Evolutionary conservation across 2,797 vertebrate genomes (phyloP).

Genomic region (Antrozous pallidus): DNA sequence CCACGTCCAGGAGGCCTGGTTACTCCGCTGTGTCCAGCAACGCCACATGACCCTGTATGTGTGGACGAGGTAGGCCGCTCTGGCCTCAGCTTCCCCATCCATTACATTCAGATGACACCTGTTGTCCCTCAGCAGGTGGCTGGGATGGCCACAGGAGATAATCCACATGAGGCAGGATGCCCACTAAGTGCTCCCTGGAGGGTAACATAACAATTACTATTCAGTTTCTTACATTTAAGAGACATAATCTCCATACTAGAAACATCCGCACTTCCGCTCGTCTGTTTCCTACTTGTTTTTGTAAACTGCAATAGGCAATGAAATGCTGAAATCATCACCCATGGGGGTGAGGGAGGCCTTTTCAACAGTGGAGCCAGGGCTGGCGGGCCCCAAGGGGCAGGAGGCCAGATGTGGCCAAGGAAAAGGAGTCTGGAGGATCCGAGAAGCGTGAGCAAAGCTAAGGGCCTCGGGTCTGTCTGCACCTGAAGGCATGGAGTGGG

Average conservation of each 20-base stretch:
- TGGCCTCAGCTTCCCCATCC: neutral
- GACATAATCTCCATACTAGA: neutral
- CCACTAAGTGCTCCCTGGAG: neutral
- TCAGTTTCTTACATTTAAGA: neutral
- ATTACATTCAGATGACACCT: neutral
- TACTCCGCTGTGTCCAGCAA: no score
- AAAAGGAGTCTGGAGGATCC: rapidly evolving
- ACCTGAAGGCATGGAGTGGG: neutral
- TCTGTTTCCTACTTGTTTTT: neutral
- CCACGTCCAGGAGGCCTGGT: neutral
- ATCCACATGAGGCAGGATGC: rapidly evolving
- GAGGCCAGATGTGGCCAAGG: neutral
- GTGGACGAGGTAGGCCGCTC: neutral
- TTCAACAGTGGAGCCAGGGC: neutral
- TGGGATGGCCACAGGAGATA: neutral
- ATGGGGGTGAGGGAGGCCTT: neutral
- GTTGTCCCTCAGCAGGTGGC: neutral
- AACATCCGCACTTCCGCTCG: neutral
- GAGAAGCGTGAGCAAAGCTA: neutral
- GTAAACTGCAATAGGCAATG: neutral
- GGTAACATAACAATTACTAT: neutral
- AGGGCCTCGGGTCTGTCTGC: neutral
- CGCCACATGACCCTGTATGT: rapidly evolving
- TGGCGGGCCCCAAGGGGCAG: neutral
- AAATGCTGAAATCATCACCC: neutral